Conservation (phyloP, 2,797 vertebrate genomes). For the Ficedula albicollis region DNA sequence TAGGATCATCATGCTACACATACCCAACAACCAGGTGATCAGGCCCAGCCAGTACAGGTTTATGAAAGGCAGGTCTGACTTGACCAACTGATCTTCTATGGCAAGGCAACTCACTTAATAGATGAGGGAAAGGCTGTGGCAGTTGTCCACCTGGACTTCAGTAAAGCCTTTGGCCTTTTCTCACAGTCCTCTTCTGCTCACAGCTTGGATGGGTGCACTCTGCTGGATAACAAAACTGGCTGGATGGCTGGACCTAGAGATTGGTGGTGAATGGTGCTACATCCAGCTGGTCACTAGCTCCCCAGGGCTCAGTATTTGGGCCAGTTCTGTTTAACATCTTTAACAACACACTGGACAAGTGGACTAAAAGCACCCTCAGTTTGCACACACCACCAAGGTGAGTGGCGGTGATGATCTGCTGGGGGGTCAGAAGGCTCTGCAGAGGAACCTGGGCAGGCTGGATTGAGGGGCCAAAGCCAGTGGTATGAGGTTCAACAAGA, state of each 20-base stretch:
- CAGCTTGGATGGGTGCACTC: not conserved
- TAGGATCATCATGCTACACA: accelerated
- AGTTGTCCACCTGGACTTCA: not conserved
- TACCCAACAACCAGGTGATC: not conserved
- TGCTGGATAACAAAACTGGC: not conserved
- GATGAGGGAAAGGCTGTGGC: not conserved
- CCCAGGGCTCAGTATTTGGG: not conserved
- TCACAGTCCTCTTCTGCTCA: not conserved
- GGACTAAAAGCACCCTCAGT: not conserved
- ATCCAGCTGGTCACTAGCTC: not conserved
- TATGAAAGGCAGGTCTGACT: not conserved
- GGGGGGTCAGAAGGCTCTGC: not conserved
- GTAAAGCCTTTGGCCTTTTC: not conserved
- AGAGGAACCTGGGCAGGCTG: not conserved
- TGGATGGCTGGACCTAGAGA: not conserved
- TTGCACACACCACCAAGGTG: not conserved
- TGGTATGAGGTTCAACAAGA: not conserved
- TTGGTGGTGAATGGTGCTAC: not conserved
- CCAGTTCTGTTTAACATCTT: not conserved
- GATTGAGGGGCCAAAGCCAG: not conserved
- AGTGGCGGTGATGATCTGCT: not conserved
- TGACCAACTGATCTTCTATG: not conserved
- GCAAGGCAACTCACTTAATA: not conserved
- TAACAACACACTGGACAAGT: not conserved
- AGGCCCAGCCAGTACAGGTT: not conserved